Percentiles rank a stretch among this genome's conserved stretches.
Evolutionary conservation across 1,140 invertebrate species (phyloP).

Genomic region (Radopholus similis): DNA sequence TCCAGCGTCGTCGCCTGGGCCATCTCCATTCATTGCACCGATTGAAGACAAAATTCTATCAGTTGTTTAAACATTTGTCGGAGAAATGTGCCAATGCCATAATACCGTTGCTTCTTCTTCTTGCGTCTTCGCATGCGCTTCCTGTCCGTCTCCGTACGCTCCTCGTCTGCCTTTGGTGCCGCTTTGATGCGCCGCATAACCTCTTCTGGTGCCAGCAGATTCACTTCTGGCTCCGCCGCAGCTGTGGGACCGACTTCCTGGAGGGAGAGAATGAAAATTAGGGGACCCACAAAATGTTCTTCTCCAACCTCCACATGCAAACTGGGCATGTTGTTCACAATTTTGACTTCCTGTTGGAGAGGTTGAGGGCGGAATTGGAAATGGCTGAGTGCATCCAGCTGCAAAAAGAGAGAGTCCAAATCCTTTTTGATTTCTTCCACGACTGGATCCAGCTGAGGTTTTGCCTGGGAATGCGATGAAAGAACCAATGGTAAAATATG

Average conservation of each 20-base stretch:
- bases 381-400: conserved; percentile 86
- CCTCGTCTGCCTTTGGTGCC: conserved; percentile 73
- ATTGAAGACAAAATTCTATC: not conserved
- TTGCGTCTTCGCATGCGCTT: conserved; percentile 81
- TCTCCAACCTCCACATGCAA: conserved; percentile 73
- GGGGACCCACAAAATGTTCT: not conserved
- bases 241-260: conserved; percentile 80
- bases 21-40: not conserved
- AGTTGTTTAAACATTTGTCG: not conserved
- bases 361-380: conserved; percentile 87
- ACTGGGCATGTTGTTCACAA: conserved; percentile 83
- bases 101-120: conserved; percentile 71
- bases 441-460: conserved; percentile 18
- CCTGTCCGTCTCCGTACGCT: conserved; percentile 78
- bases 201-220: conserved; percentile 87
- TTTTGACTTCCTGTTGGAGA: conserved; percentile 75
- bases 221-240: conserved; percentile 71
- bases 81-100: no score
- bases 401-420: conserved; percentile 75
- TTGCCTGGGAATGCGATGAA: not conserved
- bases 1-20: not conserved
- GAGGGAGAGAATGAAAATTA: not conserved
- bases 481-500: not conserved
- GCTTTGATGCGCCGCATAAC: conserved; percentile 72
- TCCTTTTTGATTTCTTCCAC: conserved; percentile 70